phyloP scores from a whole-genome alignment of 2,888 invertebrate species.

The Strigamia maritima region DNA sequence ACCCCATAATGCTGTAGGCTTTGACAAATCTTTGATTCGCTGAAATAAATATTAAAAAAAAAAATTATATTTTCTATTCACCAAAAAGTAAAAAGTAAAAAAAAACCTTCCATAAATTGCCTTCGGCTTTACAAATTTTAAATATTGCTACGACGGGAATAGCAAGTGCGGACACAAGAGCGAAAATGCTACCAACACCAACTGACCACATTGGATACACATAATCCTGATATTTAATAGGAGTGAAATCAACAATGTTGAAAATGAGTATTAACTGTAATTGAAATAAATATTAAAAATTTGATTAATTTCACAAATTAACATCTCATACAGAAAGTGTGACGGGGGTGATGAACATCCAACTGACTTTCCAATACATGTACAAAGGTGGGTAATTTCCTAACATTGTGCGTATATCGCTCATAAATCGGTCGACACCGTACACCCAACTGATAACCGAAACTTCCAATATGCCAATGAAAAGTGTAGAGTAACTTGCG shows the following conservation, averaged over 20 bases:
- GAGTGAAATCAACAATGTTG: constrained; percentile 65
- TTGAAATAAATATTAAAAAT: constrained; percentile 12
- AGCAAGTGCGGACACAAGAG: constrained; percentile 65
- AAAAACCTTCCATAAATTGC: constrained; percentile 31
- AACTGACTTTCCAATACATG: constrained; percentile 69
- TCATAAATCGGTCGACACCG: constrained; percentile 58
- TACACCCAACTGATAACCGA: constrained; percentile 67
- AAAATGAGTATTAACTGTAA: constrained; percentile 69
- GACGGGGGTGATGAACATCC: constrained; percentile 68
- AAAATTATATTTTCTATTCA: too few relatives aligned
- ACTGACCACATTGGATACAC: constrained; percentile 71
- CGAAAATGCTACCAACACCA: constrained; percentile 68
- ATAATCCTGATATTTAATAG: constrained; percentile 64
- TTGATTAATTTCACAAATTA: neutral
- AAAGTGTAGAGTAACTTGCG: constrained; percentile 70
- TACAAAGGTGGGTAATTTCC: constrained; percentile 60
- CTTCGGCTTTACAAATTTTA: constrained; percentile 49
- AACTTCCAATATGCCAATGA: constrained; percentile 68
- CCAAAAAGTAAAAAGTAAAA: too few relatives aligned
- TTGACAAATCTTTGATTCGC: constrained; percentile 47
- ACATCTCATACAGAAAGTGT: constrained; percentile 63
- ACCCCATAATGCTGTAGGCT: constrained; percentile 51
- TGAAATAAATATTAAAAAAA: constrained; percentile 41
- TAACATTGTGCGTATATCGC: constrained; percentile 59
- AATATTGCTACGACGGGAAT: constrained; percentile 64